phyloP scores from a whole-genome alignment of 2,888 invertebrate genomes.

The Meiosimyza platycephala region DNA sequence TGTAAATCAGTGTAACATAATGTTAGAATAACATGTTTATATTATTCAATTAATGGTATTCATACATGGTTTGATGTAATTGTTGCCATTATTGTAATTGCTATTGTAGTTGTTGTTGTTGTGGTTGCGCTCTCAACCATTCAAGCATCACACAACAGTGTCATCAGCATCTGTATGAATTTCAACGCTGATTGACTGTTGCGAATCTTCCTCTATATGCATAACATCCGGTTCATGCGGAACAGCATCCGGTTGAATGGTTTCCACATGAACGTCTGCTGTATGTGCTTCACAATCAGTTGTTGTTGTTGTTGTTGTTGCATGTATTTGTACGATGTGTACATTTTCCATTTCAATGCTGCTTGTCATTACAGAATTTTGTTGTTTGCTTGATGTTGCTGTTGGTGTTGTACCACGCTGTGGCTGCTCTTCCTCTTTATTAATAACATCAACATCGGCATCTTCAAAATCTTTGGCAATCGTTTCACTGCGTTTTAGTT shows the following conservation, averaged over 20 bases:
- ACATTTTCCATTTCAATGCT: conserved; percentile 47
- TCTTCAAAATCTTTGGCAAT: conserved; percentile 58
- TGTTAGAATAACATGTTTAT: no score
- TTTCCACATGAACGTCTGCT: background rate
- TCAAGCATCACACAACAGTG: conserved; percentile 23
- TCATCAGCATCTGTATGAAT: conserved; percentile 13
- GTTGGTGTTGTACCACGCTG: background rate
- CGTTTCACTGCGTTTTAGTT: conserved; percentile 61
- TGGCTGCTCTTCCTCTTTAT: conserved; percentile 42
- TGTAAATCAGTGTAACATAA: no score
- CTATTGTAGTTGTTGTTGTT: background rate
- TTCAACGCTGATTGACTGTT: conserved; percentile 4
- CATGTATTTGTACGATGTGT: conserved; percentile 47
- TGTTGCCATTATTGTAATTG: background rate
- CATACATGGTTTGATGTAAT: background rate
- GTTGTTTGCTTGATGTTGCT: conserved; percentile 36
- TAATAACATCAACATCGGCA: conserved; percentile 42
- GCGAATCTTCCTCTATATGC: background rate
- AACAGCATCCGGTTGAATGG: background rate
- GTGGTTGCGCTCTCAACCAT: conserved; percentile 1
- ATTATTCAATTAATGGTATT: no score
- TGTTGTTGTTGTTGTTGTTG: background rate
- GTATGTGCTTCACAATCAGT: conserved; percentile 14
- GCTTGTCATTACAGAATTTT: conserved; percentile 17
- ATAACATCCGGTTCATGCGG: background rate